phyloP scores from a whole-genome alignment of 1,140 invertebrate genomes.

The Apis cerana region DNA sequence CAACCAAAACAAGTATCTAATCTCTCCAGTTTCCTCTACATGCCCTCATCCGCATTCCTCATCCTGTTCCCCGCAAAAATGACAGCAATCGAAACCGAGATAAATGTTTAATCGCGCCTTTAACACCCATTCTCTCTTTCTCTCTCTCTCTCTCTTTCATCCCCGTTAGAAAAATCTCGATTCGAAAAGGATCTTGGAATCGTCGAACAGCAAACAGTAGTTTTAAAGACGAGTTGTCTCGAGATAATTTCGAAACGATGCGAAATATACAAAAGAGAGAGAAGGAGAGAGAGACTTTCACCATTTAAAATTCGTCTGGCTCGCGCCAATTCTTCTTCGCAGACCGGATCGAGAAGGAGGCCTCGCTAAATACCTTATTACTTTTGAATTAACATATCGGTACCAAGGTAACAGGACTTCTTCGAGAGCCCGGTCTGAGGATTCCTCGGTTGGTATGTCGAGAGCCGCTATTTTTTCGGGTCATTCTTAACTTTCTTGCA shows the following conservation, averaged over 20 bases:
- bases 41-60: not conserved
- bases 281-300: constrained; percentile 66
- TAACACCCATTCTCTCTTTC: too few relatives aligned
- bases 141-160: too few relatives aligned
- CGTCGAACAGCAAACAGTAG: too few relatives aligned
- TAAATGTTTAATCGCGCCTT: not conserved
- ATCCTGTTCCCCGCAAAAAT: not conserved
- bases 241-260: too few relatives aligned
- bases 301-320: constrained; percentile 72
- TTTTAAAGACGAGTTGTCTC: too few relatives aligned
- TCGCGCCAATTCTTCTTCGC: constrained; percentile 34
- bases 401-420: constrained; percentile 67
- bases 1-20: not conserved
- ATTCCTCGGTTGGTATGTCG: constrained; percentile 28
- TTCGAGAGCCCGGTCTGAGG: constrained; percentile 22
- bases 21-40: not conserved
- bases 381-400: constrained; percentile 70
- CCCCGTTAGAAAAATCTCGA: not conserved
- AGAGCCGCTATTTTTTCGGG: constrained; percentile 36
- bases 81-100: not conserved
- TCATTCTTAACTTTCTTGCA: not conserved
- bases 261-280: too few relatives aligned
- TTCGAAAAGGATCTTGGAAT: too few relatives aligned
- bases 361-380: constrained; percentile 70
- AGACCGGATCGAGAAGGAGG: constrained; percentile 65